Evolutionary conservation across 30 jellyfish, hydroid and myxozoan species (phyloP).

Genomic region (Chironex yamaguchii): DNA sequence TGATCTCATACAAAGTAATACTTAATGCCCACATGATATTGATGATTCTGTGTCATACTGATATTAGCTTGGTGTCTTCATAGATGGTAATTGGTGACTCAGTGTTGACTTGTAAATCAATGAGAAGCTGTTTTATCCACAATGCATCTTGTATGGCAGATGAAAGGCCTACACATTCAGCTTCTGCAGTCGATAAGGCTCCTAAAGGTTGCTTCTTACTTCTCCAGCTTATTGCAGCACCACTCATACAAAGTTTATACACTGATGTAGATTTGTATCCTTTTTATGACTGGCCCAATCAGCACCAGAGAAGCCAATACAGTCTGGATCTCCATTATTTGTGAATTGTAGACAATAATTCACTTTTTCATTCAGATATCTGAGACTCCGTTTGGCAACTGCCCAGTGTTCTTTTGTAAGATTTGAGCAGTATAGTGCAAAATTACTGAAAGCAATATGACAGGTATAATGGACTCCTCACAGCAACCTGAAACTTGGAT

Average conservation of each 20-base stretch:
- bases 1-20: too few relatives aligned
- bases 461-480: slow-evolving; percentile 32
- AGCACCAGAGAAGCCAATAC: slow-evolving; percentile 46
- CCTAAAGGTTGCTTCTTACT: slow-evolving; percentile 4
- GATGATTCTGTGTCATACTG: too few relatives aligned
- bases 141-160: too few relatives aligned
- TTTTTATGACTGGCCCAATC: slow-evolving; percentile 75
- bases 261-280: background rate
- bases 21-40: too few relatives aligned
- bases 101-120: too few relatives aligned
- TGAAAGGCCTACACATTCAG: too few relatives aligned
- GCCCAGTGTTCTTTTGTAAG: slow-evolving; percentile 70
- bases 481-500: slow-evolving; percentile 51
- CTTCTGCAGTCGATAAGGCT: slow-evolving; percentile 32
- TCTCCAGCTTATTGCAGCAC: slow-evolving; percentile 33
- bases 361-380: slow-evolving; percentile 57
- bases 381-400: slow-evolving; percentile 63
- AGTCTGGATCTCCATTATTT: background rate
- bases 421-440: slow-evolving; percentile 21
- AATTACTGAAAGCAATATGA: slow-evolving; percentile 59
- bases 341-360: slow-evolving; percentile 11
- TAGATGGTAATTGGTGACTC: too few relatives aligned
- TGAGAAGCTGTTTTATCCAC: too few relatives aligned
- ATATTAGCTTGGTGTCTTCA: too few relatives aligned
- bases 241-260: background rate